Conservation (phyloP, 2,888 invertebrate species). For the Dynastes grantii region DNA sequence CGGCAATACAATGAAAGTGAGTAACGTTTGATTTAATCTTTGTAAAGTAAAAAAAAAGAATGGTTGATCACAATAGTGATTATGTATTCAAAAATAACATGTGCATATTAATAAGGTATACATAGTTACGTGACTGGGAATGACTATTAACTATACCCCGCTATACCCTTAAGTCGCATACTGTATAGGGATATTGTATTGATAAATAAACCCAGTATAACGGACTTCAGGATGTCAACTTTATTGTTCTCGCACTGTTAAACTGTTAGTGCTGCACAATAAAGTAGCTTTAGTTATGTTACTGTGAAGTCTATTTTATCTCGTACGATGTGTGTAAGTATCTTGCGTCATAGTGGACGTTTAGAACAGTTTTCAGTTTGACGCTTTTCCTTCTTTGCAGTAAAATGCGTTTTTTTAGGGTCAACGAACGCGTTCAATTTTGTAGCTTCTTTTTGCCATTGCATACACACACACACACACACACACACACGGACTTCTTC, state of each 20-base stretch:
- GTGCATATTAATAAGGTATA: neutral
- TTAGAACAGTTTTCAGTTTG: neutral
- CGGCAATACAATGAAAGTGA: too few relatives aligned
- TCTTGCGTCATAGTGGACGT: neutral
- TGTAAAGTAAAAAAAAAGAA: too few relatives aligned
- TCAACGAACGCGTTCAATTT: conserved; percentile 36
- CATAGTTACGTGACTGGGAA: too few relatives aligned
- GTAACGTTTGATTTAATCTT: too few relatives aligned
- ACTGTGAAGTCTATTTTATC: neutral
- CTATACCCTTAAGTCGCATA: conserved; percentile 3
- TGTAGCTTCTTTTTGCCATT: conserved; percentile 41
- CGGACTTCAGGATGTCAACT: conserved; percentile 32
- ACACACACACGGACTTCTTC: conserved; percentile 11
- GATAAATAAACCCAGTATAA: conserved; percentile 7
- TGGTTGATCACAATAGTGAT: neutral
- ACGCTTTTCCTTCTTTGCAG: conserved; percentile 8
- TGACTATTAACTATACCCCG: neutral
- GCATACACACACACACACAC: conserved; percentile 1
- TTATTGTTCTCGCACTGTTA: conserved; percentile 9
- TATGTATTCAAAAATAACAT: neutral
- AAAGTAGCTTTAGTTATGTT: neutral
- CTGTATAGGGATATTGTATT: neutral
- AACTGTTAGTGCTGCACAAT: neutral
- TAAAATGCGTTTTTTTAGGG: conserved; percentile 37
- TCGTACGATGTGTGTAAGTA: neutral